Evolutionary conservation across 2,113 vertebrate species (phyloP), one percentile per base, ranked within the genome.

Genomic region (Callorhinus ursinus): DNA sequence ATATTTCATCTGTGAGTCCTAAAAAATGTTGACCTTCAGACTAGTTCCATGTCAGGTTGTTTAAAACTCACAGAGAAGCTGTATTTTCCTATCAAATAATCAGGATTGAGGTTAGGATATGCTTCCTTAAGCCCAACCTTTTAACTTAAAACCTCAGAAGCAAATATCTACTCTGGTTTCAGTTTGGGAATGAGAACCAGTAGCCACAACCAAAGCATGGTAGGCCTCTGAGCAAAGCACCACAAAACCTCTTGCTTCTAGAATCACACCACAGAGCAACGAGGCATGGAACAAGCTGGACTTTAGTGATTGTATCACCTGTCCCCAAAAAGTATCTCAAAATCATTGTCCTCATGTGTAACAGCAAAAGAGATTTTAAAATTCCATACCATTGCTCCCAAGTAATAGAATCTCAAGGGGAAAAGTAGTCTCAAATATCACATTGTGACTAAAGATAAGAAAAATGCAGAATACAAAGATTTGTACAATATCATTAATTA

Each of bases 351-450:
- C 36, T 31, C 42, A 79, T 21, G 14, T 5, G 7, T 42, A 86
- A 93, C 1, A 88, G 16, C 36, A 74, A 36, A 81, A 51, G 12
- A 65, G 7, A 83, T 31, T 84, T 65, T 15, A 5, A 83, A 88
- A 80, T 92, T 33, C 67, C 72, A 2, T 42, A 18, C 0, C 7
- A 21, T 53, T 33, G 72, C 51, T 94, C 91, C 59, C 39, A 83
- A 96, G 89, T 49, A 93, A 91, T 7, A 93, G 80, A 85, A 63
- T 53, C 67, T 85, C 28, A 80, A 93, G 22, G 81, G 46, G 4
- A 61, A 92, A 72, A 71, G 8, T 53, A 72, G 82, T 86, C 83
- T 95, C 39, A 90, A 74, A 84, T 79, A 57, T 49, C 83, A 81
- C 36, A 61, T 18, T 79, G 33, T 86, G 24, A 90, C 12, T 33